Evolutionary conservation across 2,113 vertebrate genomes (phyloP), one percentile per base, ranked within the genome.

Genomic region (Cebus imitator): DNA sequence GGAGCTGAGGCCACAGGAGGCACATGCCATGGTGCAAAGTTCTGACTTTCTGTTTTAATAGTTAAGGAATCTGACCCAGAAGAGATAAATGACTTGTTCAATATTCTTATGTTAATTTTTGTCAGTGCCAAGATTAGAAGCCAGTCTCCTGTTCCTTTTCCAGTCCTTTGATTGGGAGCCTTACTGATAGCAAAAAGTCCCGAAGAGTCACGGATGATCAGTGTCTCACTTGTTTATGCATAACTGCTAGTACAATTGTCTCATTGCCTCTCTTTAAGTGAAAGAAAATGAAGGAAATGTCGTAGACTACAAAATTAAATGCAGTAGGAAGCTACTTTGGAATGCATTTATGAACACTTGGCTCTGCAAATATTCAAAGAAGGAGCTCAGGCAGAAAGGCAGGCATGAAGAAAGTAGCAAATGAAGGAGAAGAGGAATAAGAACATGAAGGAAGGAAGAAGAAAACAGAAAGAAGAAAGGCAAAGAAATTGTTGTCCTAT

Each of bases 51-150:
- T 90, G 50, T 87, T 87, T 92, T 92, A 40, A 52, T 20, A 91
- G n/a, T 45, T 97, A 57, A 84, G 43, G 55, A 87, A 93, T n/a
- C 43, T 50, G 55, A 95, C 40, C 30, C n/a, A 84, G 68, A 92
- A 95, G n/a, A 82, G 68, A 92, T 73, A 94, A 92, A 83, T 94
- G 52, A 87, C 58, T 90, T 87, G 48, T 73, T 57, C 32, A 66
- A 13, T 87, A 17, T 45, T 40, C 23, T 87, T 57, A 55, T 58
- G 52, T 79, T 87, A 27, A 75, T 61, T 95, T 66, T 96, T 87
- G 40, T 92, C 64, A 82, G n/a, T 83, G 70, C 40, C 52, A 84
- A 80, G 89, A 96, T 61, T 80, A 92, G 30, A 94, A 87, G 20
- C 30, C 90, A 58, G 35, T 68, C n/a, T 87, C 43, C 32, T 66